Evolutionary conservation across 2,113 vertebrate genomes (phyloP).

Genomic region (Poeciliopsis turrubarensis): DNA sequence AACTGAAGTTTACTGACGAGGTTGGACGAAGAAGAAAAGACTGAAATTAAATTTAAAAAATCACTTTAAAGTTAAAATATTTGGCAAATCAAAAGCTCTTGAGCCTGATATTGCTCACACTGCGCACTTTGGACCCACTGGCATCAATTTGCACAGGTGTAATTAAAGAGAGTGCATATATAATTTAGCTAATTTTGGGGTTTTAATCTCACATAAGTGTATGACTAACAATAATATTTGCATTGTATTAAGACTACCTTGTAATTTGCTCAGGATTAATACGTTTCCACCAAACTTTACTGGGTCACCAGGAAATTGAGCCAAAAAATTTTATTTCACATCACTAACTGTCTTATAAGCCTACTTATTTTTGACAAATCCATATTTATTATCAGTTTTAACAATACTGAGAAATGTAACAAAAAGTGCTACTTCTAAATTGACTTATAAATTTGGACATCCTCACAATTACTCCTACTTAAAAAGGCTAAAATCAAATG

Average conservation of each 20-base stretch:
- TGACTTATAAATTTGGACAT: no score
- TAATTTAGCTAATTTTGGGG: not conserved
- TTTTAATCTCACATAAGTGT: not conserved
- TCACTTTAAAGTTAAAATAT: not conserved
- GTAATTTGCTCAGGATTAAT: no score
- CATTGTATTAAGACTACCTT: not conserved
- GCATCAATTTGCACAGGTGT: not conserved
- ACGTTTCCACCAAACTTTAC: not conserved
- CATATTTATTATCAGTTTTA: no score
- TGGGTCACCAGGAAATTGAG: not conserved
- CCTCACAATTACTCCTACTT: no score
- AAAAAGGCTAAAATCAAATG: no score
- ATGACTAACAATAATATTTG: not conserved
- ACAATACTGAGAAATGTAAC: no score
- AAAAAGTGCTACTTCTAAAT: no score
- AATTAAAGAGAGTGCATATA: not conserved
- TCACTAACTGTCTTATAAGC: not conserved
- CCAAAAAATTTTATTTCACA: not conserved
- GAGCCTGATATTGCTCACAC: not conserved
- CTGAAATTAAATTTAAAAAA: not conserved
- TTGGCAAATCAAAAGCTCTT: not conserved
- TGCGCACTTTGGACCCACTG: not conserved
- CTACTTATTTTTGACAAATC: no score
- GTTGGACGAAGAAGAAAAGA: not conserved
- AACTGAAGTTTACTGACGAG: not conserved